These are phyloP conservation scores for Bergia puertoricense DNA, from an alignment of 92 coral and sea anemone genomes.

Conservation along the genomic window DNA sequence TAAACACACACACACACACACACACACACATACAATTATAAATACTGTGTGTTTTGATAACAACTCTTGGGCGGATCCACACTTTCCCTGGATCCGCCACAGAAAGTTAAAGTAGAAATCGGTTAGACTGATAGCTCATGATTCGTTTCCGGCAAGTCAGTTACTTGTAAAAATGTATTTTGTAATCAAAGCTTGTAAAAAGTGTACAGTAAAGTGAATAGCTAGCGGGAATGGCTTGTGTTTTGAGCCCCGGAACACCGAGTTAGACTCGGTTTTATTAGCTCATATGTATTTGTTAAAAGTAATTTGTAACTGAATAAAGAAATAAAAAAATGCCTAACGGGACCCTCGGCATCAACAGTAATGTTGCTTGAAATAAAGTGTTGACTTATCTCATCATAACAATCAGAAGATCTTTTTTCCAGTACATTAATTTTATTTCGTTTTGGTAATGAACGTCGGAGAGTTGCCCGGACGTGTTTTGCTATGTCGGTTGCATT, in stretches of 20 bases:
- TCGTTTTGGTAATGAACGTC: too few species aligned
- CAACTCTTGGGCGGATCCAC: too few species aligned
- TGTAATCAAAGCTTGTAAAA: not conserved
- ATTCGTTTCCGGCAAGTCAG: not conserved
- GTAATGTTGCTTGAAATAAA: not conserved
- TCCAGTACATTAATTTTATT: too few species aligned
- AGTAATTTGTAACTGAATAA: not conserved
- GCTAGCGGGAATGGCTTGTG: not conserved
- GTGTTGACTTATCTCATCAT: not conserved
- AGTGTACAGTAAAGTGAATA: not conserved
- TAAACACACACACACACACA: too few species aligned
- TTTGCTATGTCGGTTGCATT: too few species aligned
- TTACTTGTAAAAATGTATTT: too few species aligned
- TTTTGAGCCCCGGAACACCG: not conserved
- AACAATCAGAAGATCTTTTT: too few species aligned
- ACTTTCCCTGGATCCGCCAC: not conserved
- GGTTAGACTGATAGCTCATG: too few species aligned
- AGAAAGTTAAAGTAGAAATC: not conserved
- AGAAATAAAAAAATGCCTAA: not conserved
- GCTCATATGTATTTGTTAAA: not conserved
- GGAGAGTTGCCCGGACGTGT: too few species aligned
- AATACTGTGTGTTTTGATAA: too few species aligned
- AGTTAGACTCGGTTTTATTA: not conserved
- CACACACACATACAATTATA: too few species aligned
- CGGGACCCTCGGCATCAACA: not conserved